These are phyloP conservation scores for Drosophila prolongata DNA, from an alignment of 2,888 invertebrate species.

Conservation along the genomic window DNA sequence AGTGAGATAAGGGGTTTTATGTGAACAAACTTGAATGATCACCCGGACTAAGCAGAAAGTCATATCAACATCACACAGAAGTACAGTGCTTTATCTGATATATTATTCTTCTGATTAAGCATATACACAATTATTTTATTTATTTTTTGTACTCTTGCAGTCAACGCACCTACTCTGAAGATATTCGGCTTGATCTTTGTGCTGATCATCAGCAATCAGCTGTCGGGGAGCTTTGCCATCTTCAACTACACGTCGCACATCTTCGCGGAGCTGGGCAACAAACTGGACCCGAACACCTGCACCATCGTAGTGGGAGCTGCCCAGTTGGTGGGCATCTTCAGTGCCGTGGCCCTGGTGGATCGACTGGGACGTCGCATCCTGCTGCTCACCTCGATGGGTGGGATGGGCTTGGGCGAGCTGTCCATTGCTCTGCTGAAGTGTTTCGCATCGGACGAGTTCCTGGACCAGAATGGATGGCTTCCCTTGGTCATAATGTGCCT, in stretches of 20 bases:
- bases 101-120: background rate
- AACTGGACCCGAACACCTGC: constrained; percentile 68
- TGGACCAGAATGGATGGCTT: constrained; percentile 68
- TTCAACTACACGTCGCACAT: constrained; percentile 79
- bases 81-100: background rate
- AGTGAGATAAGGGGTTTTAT: constrained; percentile 36
- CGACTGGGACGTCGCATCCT: constrained; percentile 71
- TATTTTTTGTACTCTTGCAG: constrained; percentile 50
- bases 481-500: constrained; percentile 73
- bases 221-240: constrained; percentile 77
- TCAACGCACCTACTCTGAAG: constrained; percentile 61
- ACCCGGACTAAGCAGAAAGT: background rate
- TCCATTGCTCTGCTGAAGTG: constrained; percentile 66
- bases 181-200: constrained; percentile 62
- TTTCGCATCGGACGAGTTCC: constrained; percentile 47
- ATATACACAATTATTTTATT: background rate
- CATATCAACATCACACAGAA: background rate
- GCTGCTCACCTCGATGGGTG: constrained; percentile 65
- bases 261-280: constrained; percentile 66
- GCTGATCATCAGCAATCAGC: constrained; percentile 69
- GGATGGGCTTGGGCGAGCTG: constrained; percentile 70
- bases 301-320: constrained; percentile 76
- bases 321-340: constrained; percentile 71
- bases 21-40: background rate
- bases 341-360: constrained; percentile 71